Evolutionary conservation across 2,113 vertebrate genomes (phyloP).

Genomic region (Paramisgurnus dabryanus): DNA sequence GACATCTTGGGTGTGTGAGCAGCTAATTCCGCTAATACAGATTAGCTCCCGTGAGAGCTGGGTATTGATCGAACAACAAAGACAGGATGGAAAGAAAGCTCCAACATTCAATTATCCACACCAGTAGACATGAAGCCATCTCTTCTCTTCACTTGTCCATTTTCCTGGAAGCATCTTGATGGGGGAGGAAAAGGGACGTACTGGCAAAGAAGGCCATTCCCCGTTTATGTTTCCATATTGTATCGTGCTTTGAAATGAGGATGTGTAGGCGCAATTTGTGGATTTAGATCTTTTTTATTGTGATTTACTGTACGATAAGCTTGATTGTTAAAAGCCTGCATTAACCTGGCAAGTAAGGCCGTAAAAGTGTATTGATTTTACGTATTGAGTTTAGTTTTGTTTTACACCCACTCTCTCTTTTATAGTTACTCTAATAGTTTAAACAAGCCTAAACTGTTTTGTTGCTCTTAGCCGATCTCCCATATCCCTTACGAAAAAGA

Average conservation of each 20-base stretch:
- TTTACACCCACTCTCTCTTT: not conserved
- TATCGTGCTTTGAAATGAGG: conserved; percentile 1
- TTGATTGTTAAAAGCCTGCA: conserved; percentile 14
- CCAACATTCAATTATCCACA: conserved; percentile 80
- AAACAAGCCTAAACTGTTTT: not conserved
- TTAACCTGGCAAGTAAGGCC: conserved; percentile 7
- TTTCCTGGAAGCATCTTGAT: conserved; percentile 59
- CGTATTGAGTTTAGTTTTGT: not conserved
- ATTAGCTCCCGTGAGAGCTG: conserved; percentile 75
- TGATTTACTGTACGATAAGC: not conserved
- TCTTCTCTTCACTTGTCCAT: conserved; percentile 56
- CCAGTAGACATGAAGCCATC: conserved; percentile 75
- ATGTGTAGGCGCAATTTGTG: not conserved
- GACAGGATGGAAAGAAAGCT: conserved; percentile 72
- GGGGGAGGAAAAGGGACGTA: conserved; percentile 39
- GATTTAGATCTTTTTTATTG: not conserved
- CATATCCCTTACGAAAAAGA: no score
- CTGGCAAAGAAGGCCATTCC: conserved; percentile 27
- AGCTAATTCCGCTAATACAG: conserved; percentile 81
- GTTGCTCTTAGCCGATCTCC: not conserved
- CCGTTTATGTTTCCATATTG: conserved; percentile 43
- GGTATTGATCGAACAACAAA: conserved; percentile 80
- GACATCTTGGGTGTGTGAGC: conserved; percentile 73
- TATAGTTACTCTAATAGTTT: no score
- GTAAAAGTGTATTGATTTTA: not conserved